Percentiles rank a stretch among this genome's conserved stretches.
phyloP scores from a whole-genome alignment of 1,140 invertebrate genomes.

The Portunus trituberculatus region DNA sequence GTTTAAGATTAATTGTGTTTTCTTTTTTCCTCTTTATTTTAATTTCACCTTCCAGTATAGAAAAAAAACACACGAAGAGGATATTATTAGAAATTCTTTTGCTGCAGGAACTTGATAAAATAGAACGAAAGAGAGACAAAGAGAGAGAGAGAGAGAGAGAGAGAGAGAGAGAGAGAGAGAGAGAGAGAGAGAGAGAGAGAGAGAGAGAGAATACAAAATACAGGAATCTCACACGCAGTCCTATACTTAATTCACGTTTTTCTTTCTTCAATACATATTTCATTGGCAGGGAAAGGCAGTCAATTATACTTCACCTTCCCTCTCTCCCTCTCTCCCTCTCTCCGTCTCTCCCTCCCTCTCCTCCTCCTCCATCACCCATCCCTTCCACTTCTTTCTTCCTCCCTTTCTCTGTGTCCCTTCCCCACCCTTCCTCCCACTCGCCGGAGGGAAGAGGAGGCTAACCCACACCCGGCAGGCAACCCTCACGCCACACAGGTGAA shows the following conservation, averaged over 20 bases:
- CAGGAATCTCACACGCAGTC: no score
- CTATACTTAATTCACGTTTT: no score
- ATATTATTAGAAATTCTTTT: no score
- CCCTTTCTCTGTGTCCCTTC: not conserved
- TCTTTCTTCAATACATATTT: not conserved
- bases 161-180: constrained; percentile 31
- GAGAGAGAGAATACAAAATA: not conserved
- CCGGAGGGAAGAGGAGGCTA: no score
- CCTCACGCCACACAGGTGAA: no score
- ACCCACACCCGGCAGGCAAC: no score
- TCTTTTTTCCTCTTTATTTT: no score
- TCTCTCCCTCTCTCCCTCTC: not conserved
- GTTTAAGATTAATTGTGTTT: no score
- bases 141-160: constrained; percentile 21
- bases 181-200: constrained; percentile 37
- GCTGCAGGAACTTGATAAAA: not conserved
- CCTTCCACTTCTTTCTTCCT: constrained; percentile 18
- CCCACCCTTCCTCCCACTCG: not conserved
- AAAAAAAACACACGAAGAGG: no score
- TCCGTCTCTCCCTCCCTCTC: not conserved
- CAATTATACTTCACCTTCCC: constrained; percentile 31
- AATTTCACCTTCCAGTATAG: no score
- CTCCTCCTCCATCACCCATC: not conserved
- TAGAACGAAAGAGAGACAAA: not conserved
- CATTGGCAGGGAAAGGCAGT: not conserved